Conservation (phyloP, 2,113 vertebrate species). For the Sceloporus tristichus region DNA sequence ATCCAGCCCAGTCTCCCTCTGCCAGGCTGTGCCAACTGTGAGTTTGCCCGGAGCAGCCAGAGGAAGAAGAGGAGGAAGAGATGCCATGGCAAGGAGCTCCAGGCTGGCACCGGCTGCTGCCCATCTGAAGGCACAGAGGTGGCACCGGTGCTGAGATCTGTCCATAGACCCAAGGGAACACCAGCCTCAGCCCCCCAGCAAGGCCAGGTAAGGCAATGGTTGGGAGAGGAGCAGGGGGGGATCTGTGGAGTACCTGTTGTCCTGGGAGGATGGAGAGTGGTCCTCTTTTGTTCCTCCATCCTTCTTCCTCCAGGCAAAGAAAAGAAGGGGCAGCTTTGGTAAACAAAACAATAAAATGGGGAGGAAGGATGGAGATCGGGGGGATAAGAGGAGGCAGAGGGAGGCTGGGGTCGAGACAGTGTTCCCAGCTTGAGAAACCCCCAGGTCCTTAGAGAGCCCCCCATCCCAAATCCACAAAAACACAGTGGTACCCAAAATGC, state of each 20-base stretch:
- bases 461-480: no score
- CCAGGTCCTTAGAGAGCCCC: no score
- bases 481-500: no score
- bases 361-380: no score
- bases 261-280: neutral
- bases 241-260: no score
- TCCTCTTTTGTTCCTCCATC: neutral
- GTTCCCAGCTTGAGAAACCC: no score
- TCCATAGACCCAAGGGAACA: no score
- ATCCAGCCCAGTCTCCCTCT: neutral
- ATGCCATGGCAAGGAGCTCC: slow-evolving; percentile 14
- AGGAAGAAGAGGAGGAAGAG: neutral
- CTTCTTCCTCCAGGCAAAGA: no score
- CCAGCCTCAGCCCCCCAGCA: no score
- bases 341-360: neutral
- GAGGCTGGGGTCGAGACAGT: no score
- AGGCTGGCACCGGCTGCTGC: slow-evolving; percentile 17
- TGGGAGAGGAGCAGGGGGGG: neutral
- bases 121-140: neutral
- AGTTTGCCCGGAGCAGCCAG: slow-evolving; percentile 9
- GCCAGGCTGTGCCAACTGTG: neutral
- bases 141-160: neutral
- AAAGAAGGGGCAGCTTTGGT: neutral
- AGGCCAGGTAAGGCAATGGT: neutral
- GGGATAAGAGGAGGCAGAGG: no score